Base-by-base conservation (phyloP, 92 coral and sea anemone genomes). In the Virgularia gustaviana region DNA sequence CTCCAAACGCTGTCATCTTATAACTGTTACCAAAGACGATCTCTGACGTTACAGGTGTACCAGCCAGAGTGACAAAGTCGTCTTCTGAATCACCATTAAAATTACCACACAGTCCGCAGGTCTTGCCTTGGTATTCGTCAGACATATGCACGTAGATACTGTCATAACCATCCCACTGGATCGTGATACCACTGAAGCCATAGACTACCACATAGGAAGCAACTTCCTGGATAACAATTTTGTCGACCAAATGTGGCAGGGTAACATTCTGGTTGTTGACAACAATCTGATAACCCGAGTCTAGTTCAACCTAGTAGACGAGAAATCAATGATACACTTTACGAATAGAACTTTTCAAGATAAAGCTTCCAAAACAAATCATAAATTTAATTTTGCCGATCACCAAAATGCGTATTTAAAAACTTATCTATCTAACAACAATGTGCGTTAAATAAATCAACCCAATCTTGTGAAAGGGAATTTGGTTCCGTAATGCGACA, bases 101-200 rank as follows among this genome's bases (percentile, higher is more conserved):
- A 83, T 90, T 85, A 36, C 96, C 96, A 78, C 96, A 90, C n/a
- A 90, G 80, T 2, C 96, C 96, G 37, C 96, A 90, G 23, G 96
- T 90, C 25, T 72, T 87, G 79, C 88, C 85, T 51, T 77, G 75
- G 81, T 90, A 89, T 64, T 87, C 79, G 63, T 81, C 73, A 4
- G 89, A 70, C 59, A 90, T 79, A 66, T 79, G 92, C 24, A 85
- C 76, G 75, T 87, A 90, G 28, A 90, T 80, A 25, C 84, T 76
- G 70, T 82, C 83, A 31, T 65, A 86, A 0, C 96, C 96, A 55
- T 90, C 96, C 89, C 96, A 90, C 30, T 85, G 76, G 36, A 90
- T 87, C 0, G 89, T 83, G 39, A 90, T 75, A 49, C 92, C 96
- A 73, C 83, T 84, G 75, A 84, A 87, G 24, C 96, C 96, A 19